Conservation (phyloP, 2,888 invertebrate species). For the Oscheius onirici region DNA sequence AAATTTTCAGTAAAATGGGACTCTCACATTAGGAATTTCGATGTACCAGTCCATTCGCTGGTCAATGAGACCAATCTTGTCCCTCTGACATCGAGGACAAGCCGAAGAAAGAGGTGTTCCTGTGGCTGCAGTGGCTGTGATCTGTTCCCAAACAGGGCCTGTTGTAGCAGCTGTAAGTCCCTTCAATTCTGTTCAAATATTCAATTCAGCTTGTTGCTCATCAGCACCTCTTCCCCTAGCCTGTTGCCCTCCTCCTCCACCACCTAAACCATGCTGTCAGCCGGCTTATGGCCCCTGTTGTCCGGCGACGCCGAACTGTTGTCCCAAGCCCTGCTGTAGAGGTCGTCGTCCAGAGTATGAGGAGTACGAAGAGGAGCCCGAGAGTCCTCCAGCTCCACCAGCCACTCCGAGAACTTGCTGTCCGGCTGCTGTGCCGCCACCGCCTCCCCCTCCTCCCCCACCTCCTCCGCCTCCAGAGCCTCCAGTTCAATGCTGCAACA, state of each 20-base stretch:
- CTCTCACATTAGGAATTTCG: conserved; percentile 46
- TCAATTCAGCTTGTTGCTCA: conserved; percentile 52
- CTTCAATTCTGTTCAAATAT: too few species aligned
- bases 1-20: conserved; percentile 59
- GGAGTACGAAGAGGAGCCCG: conserved; percentile 57
- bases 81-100: conserved; percentile 39
- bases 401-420: conserved; percentile 62
- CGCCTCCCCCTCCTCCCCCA: conserved; percentile 63
- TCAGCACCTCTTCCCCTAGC: conserved; percentile 61
- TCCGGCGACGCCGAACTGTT: conserved; percentile 64
- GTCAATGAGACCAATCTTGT: conserved; percentile 50
- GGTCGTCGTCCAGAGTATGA: conserved; percentile 62
- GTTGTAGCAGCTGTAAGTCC: conserved; percentile 59
- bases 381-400: conserved; percentile 47
- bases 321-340: conserved; percentile 60
- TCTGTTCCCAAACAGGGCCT: conserved; percentile 62
- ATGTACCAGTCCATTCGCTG: conserved; percentile 54
- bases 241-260: conserved; percentile 67
- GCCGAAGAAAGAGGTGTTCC: conserved; percentile 57
- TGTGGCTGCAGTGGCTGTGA: conserved; percentile 67
- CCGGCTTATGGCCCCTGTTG: conserved; percentile 66
- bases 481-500: conserved; percentile 60
- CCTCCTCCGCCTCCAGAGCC: conserved; percentile 67
- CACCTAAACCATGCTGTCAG: conserved; percentile 66
- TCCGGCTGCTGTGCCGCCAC: conserved; percentile 58